A percentile compares a stretch with the other conserved stretches of the same genome.
phyloP scores from a whole-genome alignment of 2,888 invertebrate species.

The Rhagonycha lutea region DNA sequence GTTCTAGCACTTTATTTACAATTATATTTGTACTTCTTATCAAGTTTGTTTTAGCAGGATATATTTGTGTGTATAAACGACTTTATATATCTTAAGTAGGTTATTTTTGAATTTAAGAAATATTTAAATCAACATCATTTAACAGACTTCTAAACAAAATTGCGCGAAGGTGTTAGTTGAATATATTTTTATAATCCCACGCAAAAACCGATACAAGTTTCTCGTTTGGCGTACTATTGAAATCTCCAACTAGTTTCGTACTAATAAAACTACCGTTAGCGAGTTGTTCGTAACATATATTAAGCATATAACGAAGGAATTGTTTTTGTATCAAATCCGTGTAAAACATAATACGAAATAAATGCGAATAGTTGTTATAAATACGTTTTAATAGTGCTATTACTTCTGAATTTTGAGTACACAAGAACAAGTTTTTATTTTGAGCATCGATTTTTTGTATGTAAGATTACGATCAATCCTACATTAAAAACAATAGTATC shows the following conservation, averaged over 20 bases:
- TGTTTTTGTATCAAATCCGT: background rate
- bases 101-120: background rate
- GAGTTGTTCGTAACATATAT: background rate
- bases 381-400: background rate
- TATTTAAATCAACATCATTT: background rate
- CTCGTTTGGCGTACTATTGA: conserved; percentile 23
- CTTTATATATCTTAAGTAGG: background rate
- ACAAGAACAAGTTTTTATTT: conserved; percentile 13
- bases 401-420: conserved; percentile 10
- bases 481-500: conserved; percentile 39
- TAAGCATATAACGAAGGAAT: conserved; percentile 5
- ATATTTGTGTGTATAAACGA: background rate
- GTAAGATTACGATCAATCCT: conserved; percentile 33
- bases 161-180: conserved; percentile 1
- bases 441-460: conserved; percentile 22
- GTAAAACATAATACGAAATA: background rate
- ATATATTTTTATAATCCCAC: conserved; percentile 1
- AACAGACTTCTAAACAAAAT: background rate
- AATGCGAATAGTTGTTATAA: background rate
- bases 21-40: background rate
- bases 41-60: background rate
- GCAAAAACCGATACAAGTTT: conserved; percentile 7
- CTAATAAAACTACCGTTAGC: conserved; percentile 16
- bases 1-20: background rate
- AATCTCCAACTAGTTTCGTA: conserved; percentile 16